Base-by-base conservation (phyloP, 2,797 vertebrate genomes). In the Rachycentron canadum region DNA sequence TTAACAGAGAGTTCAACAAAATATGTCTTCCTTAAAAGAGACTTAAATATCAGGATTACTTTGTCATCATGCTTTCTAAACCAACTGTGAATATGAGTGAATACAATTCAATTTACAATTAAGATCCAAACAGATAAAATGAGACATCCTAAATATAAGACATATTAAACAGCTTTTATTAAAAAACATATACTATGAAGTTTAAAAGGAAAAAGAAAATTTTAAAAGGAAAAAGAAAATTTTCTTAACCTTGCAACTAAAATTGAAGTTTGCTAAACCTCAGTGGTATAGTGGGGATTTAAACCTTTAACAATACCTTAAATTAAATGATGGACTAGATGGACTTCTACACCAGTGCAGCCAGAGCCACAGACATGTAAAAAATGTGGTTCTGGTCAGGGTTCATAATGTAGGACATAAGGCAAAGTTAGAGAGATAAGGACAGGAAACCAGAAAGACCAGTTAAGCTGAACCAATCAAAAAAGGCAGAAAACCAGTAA, bases 381-480 rank as follows among this genome's bases (percentile, higher is more conserved):
- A 10, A 59, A 64, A 55, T 30, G 1, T 8, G 4, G 25, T 50
- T 36, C 26, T 34, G 34, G n/a, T 68, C 23, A 4, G 11, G 9
- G 13, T 28, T 74, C 21, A 28, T 75, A 26, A 60, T 50, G 56
- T 25, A 28, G 25, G 49, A 47, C 43, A 58, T 67, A 4, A 30
- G 36, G 30, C 1, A 23, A 61, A 34, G 53, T 50, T 41, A 43
- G 14, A 76, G 3, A 50, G 21, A 47, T 36, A 53, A 10, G 0
- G 19, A n/a, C 43, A 59, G 63, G 40, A 57, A 72, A 61, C 52
- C 59, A 52, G 21, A 70, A 79, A 67, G 19, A 23, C 13, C n/a
- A 43, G 5, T 64, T 34, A 16, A 32, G 45, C 32, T 65, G 21
- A 71, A 50, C 14, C 7, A 63, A 68, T 59, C 36, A 30, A 43